Base-by-base conservation (phyloP, 2,888 invertebrate species). In the Drosophila mimetica region DNA sequence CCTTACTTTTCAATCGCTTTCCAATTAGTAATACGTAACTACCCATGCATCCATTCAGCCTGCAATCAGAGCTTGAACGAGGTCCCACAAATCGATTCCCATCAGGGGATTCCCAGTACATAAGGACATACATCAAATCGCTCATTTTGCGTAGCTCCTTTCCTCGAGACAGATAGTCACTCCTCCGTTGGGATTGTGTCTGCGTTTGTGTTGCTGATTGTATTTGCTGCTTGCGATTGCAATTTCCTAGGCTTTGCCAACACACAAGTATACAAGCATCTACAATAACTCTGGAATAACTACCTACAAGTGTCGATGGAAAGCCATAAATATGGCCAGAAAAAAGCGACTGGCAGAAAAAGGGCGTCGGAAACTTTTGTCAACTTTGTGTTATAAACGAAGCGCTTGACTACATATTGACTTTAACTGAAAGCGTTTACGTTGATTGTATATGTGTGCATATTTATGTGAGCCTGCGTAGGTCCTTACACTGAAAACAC, bases 331-430 rank as follows among this genome's bases (percentile, higher is more conserved):
- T 77, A 74, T 13, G 47, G 11, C 28, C 47, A 39, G 34, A 34
- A 51, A 54, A 37, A 41, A 52, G 37, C 18, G 36, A 14, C 47
- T 51, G 51, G 30, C 25, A 28, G 22, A 44, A 69, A 59, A 37
- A 37, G 37, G 36, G 70, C 52, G 61, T 50, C 70, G 18, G 67
- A 78, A 84, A 81, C 64, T 77, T 75, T 69, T 75, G 73, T 71
- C 73, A 75, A 74, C 71, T 81, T 79, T 84, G 63, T 75, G 64
- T 67, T 64, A 75, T 75, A 84, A 81, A 73, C 82, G 79, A 75
- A 79, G 75, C 82, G 74, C 67, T 74, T 74, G 71, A 58, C 58
- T 67, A 79, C 74, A 77, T 84, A 84, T 85, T 85, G 77, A 81
- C 75, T 69, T 76, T 74, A 75, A 72, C 77, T 64, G 79, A 67